Conservation (phyloP, 2,797 vertebrate species). For the Xenentodon cancila region DNA sequence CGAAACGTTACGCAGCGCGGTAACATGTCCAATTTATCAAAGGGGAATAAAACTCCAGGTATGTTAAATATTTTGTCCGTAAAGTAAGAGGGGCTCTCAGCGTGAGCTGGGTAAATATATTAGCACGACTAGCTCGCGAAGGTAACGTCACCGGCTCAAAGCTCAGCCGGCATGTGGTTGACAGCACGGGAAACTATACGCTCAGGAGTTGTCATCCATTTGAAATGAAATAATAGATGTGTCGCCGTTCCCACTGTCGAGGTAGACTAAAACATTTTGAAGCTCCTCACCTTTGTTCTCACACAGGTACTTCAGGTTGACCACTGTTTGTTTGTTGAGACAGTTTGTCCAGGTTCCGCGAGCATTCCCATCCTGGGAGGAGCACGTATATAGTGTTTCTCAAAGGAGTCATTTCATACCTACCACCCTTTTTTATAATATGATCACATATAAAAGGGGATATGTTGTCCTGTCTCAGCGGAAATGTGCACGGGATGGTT, state of each 20-base stretch:
- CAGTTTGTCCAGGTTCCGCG: constrained; percentile 14
- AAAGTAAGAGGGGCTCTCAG: background rate
- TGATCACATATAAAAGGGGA: too few relatives aligned
- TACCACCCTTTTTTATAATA: too few relatives aligned
- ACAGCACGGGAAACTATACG: background rate
- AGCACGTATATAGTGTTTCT: background rate
- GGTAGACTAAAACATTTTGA: background rate
- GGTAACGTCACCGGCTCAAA: constrained; percentile 14
- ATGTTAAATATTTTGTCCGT: constrained; percentile 5
- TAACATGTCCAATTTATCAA: background rate
- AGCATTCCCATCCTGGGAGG: constrained; percentile 1
- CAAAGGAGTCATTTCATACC: background rate
- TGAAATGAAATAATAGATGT: background rate
- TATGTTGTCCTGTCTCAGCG: background rate
- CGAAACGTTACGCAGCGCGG: background rate
- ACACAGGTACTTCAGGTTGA: constrained; percentile 14
- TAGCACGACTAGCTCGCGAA: constrained; percentile 37
- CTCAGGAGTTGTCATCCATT: background rate
- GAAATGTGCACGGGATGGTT: background rate
- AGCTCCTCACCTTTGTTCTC: background rate
- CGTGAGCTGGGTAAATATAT: constrained; percentile 22
- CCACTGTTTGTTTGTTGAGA: background rate
- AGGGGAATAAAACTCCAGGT: constrained; percentile 28
- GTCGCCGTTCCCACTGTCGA: rapidly evolving
- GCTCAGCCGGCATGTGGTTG: background rate